These are phyloP conservation scores for Galeopterus variegatus DNA, from an alignment of 2,113 vertebrate species.

Conservation along the genomic window DNA sequence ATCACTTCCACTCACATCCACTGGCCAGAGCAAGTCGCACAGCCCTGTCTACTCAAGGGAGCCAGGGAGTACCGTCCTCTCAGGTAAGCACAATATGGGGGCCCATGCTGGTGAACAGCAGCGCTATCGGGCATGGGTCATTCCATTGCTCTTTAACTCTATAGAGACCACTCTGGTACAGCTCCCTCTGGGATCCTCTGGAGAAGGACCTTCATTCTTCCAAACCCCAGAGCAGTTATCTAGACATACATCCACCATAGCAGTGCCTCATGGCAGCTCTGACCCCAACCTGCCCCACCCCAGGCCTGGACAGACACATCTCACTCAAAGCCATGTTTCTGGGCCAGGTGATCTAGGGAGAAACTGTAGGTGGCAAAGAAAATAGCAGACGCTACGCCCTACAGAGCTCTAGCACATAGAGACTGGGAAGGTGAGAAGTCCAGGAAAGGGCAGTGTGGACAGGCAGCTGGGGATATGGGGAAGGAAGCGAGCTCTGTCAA, in stretches of 20 bases:
- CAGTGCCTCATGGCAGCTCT: background rate
- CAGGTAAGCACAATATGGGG: too few relatives aligned
- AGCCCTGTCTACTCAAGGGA: background rate
- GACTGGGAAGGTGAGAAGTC: background rate
- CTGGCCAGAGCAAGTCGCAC: background rate
- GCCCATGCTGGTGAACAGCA: too few relatives aligned
- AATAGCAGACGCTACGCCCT: too few relatives aligned
- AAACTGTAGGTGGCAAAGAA: too few relatives aligned
- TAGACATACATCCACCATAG: too few relatives aligned
- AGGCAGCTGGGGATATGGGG: background rate
- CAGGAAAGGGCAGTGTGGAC: background rate
- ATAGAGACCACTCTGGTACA: background rate
- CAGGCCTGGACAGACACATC: background rate
- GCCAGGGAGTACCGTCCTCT: too few relatives aligned
- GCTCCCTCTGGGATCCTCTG: background rate
- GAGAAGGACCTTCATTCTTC: background rate
- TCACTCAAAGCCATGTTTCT: background rate
- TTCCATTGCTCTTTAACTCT: background rate
- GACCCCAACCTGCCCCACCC: too few relatives aligned
- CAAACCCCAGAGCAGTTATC: background rate
- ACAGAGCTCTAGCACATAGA: background rate
- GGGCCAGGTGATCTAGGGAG: background rate
- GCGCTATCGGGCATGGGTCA: background rate
- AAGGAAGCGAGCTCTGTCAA: accelerated
- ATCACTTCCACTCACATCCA: background rate